Evolutionary conservation across 1,140 invertebrate genomes (phyloP), one percentile per base, ranked within the genome.

Genomic region (Zaprionus ornatus): DNA sequence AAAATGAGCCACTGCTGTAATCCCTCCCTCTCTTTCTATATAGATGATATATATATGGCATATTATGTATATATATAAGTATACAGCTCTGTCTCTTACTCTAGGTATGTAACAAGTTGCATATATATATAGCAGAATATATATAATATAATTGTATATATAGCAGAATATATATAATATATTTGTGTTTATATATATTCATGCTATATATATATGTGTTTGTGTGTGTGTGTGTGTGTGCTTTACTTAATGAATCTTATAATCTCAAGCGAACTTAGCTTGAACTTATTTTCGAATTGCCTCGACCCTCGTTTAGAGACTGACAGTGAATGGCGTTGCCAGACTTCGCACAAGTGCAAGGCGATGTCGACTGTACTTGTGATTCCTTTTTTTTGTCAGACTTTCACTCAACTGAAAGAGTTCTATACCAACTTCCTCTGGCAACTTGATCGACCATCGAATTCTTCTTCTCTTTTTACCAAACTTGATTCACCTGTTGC

Each of bases 61-160:
- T 62, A 74, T 74, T 73, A 56, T 63, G 40, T 80, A 52, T 84
- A 71, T 77, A 54, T 80, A 68, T 73, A 50, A 79, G 56, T 72
- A 35, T 65, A 50, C 52, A 37, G 55, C 60, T 82, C 79, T 82
- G 68, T 75, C 40, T 74, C 50, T 61, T 78, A 55, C 64, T 71
- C 56, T 67, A 81, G 63, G 65, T 78, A 79, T 73, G 12, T n/a
- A 56, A 57, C 42, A 57, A 42, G 40, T 60, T 42, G 23, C 56
- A 19, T 25, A 32, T 68, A 32, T 68, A 52, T 32, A 60, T 60
- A 71, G 63, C 55, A 59, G 70, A 50, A 63, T 71, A 77, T 56
- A 29, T 64, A 74, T 65, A 56, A 63, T 68, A 23, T 68, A 68
- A 56, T 60, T 62, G 52, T 75, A 48, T 50, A 37, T 59, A 63